Evolutionary conservation across 2,113 vertebrate species (phyloP).

Genomic region (Nerophis ophidion): DNA sequence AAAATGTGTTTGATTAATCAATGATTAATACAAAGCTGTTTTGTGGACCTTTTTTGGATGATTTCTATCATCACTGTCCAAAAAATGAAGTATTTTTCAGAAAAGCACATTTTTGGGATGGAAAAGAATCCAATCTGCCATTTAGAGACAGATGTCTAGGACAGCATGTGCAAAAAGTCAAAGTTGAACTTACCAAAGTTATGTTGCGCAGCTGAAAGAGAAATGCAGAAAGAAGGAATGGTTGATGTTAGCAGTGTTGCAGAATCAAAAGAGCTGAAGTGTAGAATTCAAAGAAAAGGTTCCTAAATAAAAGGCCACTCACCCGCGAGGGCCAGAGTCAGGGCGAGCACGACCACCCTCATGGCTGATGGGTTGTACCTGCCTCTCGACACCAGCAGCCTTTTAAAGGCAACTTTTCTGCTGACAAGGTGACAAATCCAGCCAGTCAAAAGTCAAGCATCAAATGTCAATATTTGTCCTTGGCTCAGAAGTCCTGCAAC

Average conservation of each 20-base stretch:
- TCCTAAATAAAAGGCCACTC: constrained; percentile 41
- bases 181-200: constrained; percentile 30
- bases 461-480: constrained; percentile 9
- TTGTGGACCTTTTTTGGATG: no score
- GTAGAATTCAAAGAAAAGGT: not conserved
- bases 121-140: not conserved
- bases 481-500: not conserved
- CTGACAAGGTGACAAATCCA: constrained; percentile 20
- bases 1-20: no score
- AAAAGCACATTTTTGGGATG: not conserved
- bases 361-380: constrained; percentile 62
- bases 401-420: constrained; percentile 49
- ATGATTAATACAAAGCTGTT: no score
- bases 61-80: no score
- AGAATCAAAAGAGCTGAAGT: not conserved
- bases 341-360: constrained; percentile 73
- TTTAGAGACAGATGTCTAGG: not conserved
- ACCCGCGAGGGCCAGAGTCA: constrained; percentile 78
- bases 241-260: not conserved
- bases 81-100: no score
- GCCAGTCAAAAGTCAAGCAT: constrained; percentile 11
- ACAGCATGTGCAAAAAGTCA: not conserved
- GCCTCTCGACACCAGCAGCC: not conserved
- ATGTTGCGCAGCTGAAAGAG: constrained; percentile 29
- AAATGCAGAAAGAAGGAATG: not conserved